Evolutionary conservation across 2,113 vertebrate genomes (phyloP).

Genomic region (Verasper variegatus): DNA sequence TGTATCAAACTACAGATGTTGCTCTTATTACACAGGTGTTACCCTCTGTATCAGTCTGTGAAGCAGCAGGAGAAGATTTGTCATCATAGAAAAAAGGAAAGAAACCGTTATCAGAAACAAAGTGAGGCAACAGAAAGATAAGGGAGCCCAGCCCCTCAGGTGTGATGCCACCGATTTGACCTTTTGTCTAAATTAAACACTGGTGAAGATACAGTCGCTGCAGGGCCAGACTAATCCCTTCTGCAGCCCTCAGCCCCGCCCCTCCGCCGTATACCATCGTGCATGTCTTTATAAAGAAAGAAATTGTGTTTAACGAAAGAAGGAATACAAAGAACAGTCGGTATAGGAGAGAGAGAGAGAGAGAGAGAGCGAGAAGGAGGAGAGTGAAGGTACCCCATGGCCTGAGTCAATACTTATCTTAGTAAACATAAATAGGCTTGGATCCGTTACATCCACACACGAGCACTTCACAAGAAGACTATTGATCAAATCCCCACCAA

Average conservation of each 20-base stretch:
- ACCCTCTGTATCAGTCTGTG: neutral
- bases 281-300: neutral
- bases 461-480: constrained; percentile 49
- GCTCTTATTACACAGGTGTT: neutral
- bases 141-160: constrained; percentile 11
- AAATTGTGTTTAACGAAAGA: constrained; percentile 9
- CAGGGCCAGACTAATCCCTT: neutral
- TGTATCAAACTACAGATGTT: neutral
- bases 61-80: neutral
- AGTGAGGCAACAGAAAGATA: constrained; percentile 23
- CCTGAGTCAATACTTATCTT: constrained; percentile 67
- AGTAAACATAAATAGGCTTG: constrained; percentile 64
- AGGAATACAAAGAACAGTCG: neutral
- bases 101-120: constrained; percentile 34
- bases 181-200: constrained; percentile 46
- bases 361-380: constrained; percentile 12
- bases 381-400: constrained; percentile 50
- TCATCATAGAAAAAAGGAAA: neutral
- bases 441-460: constrained; percentile 63
- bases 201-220: constrained; percentile 14
- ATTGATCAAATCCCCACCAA: constrained; percentile 68
- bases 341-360: neutral
- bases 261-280: neutral
- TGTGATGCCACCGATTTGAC: constrained; percentile 51
- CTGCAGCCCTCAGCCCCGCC: no score